Conservation (phyloP, 2,113 vertebrate species). For the Mohoua ochrocephala region DNA sequence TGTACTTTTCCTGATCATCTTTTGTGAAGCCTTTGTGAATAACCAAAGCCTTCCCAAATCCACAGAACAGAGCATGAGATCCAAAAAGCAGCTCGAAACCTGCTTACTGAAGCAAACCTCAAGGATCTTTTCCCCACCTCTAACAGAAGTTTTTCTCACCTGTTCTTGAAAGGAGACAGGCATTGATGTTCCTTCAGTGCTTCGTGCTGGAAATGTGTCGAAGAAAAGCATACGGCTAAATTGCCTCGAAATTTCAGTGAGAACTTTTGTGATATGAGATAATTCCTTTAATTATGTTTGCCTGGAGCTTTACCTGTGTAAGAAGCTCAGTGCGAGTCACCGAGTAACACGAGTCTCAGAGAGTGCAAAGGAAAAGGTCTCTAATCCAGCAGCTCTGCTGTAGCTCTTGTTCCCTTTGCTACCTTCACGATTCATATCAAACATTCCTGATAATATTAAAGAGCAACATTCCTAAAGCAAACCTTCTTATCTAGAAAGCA, state of each 20-base stretch:
- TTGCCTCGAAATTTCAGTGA: neutral
- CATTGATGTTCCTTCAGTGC: neutral
- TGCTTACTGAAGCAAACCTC: neutral
- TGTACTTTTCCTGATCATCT: neutral
- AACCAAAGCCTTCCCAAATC: neutral
- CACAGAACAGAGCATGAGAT: neutral
- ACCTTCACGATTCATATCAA: neutral
- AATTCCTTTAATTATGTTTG: slow-evolving; percentile 40
- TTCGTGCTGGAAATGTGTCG: neutral
- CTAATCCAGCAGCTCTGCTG: neutral
- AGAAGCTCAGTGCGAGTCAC: neutral
- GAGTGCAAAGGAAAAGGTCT: neutral
- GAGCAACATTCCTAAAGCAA: neutral
- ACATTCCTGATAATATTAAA: neutral
- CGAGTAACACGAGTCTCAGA: neutral
- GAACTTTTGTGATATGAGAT: slow-evolving; percentile 12
- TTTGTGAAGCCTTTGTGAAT: neutral
- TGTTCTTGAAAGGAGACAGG: neutral
- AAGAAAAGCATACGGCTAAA: slow-evolving; percentile 5
- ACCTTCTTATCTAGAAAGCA: neutral
- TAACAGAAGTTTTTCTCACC: neutral
- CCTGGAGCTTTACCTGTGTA: neutral
- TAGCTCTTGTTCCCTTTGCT: neutral
- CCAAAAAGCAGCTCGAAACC: neutral
- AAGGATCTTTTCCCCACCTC: neutral